Evolutionary conservation across 1,140 invertebrate genomes (phyloP).

Genomic region (Drosophila saltans): DNA sequence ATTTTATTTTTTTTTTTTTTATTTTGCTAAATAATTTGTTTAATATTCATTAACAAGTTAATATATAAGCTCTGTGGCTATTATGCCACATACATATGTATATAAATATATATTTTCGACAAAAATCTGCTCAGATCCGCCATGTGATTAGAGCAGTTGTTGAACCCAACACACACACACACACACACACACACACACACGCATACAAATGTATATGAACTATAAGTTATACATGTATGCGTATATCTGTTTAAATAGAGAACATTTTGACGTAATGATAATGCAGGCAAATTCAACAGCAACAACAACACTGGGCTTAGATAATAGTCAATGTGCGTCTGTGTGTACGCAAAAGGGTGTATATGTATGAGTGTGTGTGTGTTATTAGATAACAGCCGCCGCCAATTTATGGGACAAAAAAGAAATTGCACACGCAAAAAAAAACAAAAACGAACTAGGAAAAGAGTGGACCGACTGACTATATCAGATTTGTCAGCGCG

Average conservation of each 20-base stretch:
- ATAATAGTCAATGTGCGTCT: constrained; percentile 2
- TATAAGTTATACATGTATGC: background rate
- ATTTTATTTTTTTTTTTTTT: background rate
- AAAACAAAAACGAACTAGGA: constrained; percentile 3
- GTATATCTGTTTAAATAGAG: constrained; percentile 13
- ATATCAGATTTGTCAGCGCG: constrained; percentile 47
- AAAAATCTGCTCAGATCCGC: constrained; percentile 35
- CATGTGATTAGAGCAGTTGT: constrained; percentile 78
- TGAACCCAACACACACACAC: constrained; percentile 59
- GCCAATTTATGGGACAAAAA: constrained; percentile 54
- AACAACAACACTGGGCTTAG: constrained; percentile 5
- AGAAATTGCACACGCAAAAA: constrained; percentile 44
- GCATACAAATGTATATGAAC: background rate
- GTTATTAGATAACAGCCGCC: constrained; percentile 65
- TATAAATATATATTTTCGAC: background rate
- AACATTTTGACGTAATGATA: constrained; percentile 33
- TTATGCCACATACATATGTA: background rate
- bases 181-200: constrained; percentile 34
- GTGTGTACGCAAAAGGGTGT: background rate
- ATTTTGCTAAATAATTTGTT: background rate
- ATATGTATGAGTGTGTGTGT: background rate
- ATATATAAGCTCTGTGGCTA: background rate
- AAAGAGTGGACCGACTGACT: background rate
- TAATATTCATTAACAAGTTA: background rate
- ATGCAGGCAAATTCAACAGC: constrained; percentile 35